Base-by-base conservation (phyloP, 2,797 vertebrate genomes). In the Pangasius macronema region DNA sequence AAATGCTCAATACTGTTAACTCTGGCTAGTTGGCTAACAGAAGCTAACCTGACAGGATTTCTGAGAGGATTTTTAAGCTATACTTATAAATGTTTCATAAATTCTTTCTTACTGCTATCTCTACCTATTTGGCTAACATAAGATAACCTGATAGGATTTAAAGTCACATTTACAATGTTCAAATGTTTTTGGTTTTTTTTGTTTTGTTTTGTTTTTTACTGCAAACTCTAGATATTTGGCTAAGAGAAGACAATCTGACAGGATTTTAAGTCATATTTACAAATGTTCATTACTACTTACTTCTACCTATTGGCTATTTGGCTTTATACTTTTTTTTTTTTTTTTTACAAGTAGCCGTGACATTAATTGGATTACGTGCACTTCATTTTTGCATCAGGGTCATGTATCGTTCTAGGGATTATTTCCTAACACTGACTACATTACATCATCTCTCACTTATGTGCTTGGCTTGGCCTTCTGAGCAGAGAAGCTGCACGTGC, bases 381-480 rank as follows among this genome's bases (percentile, higher is more conserved):
- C 24, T n/a, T 83, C 76, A 42, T 70, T 75, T 61, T 76, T 55
- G 18, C 49, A 39, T 57, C 61, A 24, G 13, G n/a, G 33, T 68
- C 73, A 27, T 22, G 20, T 87, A 85, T 27, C 61, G 61, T 83
- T 79, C 80, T 36, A 30, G 24, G 8, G 59, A 83, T 68, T 79
- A 59, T 86, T 85, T 55, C 22, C 13, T 73, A 83, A 86, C 70
- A 76, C 67, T 70, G 72, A 30, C 68, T 88, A 82, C 81, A 83
- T 88, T 59, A 83, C 87, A 79, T 88, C 85, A 88, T 72, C 70
- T 70, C 63, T 70, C 33, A 83, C 80, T 61, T 77, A 79, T 79
- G 80, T 24, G 68, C 87, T 85, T 49, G 51, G 51, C 8, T 59
- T 72, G 70, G 87, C 77, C 24, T 39, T 84, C 36, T 85, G 83